phyloP scores from a whole-genome alignment of 2,797 vertebrate genomes.

The Thripadectes ignobilis region DNA sequence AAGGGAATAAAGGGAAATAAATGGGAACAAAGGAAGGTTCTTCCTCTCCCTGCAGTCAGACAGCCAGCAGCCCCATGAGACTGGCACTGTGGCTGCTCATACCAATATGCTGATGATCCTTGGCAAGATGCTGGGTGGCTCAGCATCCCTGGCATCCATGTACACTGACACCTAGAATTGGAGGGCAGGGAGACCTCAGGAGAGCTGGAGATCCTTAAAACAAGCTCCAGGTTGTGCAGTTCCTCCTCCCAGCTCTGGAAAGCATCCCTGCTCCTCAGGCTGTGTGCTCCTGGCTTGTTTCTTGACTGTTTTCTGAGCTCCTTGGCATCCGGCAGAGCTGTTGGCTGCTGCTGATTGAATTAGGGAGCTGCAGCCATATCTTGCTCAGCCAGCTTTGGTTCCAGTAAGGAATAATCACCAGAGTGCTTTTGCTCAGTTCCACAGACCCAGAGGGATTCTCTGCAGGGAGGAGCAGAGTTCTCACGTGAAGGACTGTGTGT shows the following conservation, averaged over 20 bases:
- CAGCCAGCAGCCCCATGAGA: not conserved
- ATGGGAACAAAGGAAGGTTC: not conserved
- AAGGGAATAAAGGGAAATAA: not conserved
- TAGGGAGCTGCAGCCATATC: not conserved
- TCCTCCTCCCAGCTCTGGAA: not conserved
- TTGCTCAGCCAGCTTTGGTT: not conserved
- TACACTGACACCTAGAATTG: accelerated
- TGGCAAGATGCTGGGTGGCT: not conserved
- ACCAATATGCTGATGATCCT: not conserved
- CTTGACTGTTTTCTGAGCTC: not conserved
- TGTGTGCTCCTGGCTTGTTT: not conserved
- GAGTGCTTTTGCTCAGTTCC: not conserved
- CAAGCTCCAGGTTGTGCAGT: not conserved
- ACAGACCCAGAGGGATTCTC: not conserved
- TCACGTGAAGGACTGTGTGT: not conserved
- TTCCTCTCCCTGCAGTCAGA: not conserved
- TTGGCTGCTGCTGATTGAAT: not conserved
- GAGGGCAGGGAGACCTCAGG: not conserved
- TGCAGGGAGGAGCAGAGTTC: not conserved
- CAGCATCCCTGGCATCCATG: accelerated
- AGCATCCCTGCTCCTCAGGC: not conserved
- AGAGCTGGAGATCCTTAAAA: not conserved
- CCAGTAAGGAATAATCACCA: not conserved
- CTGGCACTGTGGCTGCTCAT: not conserved
- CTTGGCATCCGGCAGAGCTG: not conserved